phyloP scores from a whole-genome alignment of 2,888 invertebrate genomes.

The Tinea pellionella region DNA sequence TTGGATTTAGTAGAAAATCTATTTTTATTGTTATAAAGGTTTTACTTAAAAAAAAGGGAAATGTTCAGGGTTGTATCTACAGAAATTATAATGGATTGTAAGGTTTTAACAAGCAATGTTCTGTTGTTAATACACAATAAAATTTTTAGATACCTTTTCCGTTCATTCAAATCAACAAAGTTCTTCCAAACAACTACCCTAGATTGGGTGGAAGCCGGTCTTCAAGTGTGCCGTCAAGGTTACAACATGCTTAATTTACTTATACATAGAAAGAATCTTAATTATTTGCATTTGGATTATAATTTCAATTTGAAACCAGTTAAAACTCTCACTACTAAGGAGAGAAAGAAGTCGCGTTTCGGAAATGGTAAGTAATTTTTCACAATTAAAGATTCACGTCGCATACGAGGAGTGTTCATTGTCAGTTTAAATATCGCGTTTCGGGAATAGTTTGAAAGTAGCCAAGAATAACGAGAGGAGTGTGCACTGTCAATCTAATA shows the following conservation, averaged over 20 bases:
- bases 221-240: slow-evolving; percentile 98
- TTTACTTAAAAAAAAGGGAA: too few relatives aligned
- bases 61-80: too few relatives aligned
- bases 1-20: too few relatives aligned
- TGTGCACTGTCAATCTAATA: too few relatives aligned
- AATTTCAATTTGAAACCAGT: slow-evolving; percentile 99
- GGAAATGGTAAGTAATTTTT: slow-evolving; percentile 79
- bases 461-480: too few relatives aligned
- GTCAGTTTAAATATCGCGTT: too few relatives aligned
- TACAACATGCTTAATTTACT: slow-evolving; percentile 99
- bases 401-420: too few relatives aligned
- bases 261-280: slow-evolving; percentile 98
- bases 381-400: too few relatives aligned
- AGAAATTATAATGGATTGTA: too few relatives aligned
- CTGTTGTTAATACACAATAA: neutral
- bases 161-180: slow-evolving; percentile 99
- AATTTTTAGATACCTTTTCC: slow-evolving; percentile 83
- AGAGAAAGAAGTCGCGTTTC: slow-evolving; percentile 97
- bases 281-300: slow-evolving; percentile 99
- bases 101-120: too few relatives aligned
- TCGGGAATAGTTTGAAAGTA: too few relatives aligned
- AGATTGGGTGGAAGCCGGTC: slow-evolving; percentile 99
- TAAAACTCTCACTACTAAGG: slow-evolving; percentile 98
- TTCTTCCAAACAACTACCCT: slow-evolving; percentile 99
- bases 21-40: too few relatives aligned